Evolutionary conservation across 2,888 invertebrate genomes (phyloP), one percentile per base, ranked within the genome.

Genomic region (Hyposoter didymator): DNA sequence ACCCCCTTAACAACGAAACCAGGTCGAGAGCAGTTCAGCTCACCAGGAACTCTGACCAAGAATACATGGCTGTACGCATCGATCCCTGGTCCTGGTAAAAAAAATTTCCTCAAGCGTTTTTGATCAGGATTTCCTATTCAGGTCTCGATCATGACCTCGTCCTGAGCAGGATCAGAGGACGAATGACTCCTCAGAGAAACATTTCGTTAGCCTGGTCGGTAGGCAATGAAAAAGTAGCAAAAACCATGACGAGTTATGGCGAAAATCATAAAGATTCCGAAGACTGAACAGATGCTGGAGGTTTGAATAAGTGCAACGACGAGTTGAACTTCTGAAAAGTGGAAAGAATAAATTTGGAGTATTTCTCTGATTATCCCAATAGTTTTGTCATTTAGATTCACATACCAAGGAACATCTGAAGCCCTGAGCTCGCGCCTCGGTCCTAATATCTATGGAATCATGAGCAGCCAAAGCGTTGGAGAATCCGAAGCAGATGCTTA

Each of bases 401-500:
- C 39, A n/a, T n/a, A 5, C 22, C 32, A 43, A 14, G 17, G 35
- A 75, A 75, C 47, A 62, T 62, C n/a, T 32, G 28, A 28, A 47
- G 10, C 32, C n/a, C 6, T 7, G 10, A 32, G 45, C 32, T 22
- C 19, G 43, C 19, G 43, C 28, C 45, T 69, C 17, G 10, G n/a
- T 52, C 28, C 39, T 12, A 59, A 59, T 59, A 39, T 52, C 52
- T 17, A n/a, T n/a, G 52, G 39, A 8, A 52, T 67, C 67, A 67
- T 43, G 47, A n/a, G 43, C 52, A 22, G 43, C 28, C 10, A 67
- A 76, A 78, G 72, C 79, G 43, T 83, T 59, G 45, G 73, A 67
- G 67, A 78, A 76, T 80, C 74, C 70, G 80, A 73, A 69, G 81
- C 88, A 88, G 89, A 90, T 89, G 89, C 86, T 90, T 89, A 90